Conservation (phyloP, 2,113 vertebrate species). For the Ictalurus punctatus region DNA sequence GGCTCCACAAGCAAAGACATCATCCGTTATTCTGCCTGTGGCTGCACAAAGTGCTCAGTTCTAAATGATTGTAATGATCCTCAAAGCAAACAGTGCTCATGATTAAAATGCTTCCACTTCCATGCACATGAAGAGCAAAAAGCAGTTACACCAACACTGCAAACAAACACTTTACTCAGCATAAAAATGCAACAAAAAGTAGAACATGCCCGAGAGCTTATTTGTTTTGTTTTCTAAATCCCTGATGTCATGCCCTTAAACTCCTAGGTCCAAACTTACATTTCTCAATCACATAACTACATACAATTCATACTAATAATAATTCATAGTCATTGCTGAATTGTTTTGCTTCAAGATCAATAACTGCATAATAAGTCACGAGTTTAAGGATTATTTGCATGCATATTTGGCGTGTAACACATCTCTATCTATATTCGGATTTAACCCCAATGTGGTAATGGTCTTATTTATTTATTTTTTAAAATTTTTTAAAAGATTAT, state of each 20-base stretch:
- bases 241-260: background rate
- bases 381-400: background rate
- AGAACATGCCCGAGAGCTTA: background rate
- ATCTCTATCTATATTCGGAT: background rate
- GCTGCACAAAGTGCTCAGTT: conserved; percentile 17
- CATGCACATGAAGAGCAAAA: background rate
- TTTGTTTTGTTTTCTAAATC: background rate
- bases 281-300: background rate
- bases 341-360: background rate
- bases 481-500: too few species aligned
- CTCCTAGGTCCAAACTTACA: background rate
- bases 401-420: background rate
- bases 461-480: too few species aligned
- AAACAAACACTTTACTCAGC: conserved; percentile 21
- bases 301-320: background rate
- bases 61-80: conserved; percentile 44
- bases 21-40: conserved; percentile 37
- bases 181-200: background rate
- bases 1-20: conserved; percentile 45
- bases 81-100: conserved; percentile 38
- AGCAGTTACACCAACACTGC: background rate
- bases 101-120: conserved; percentile 32
- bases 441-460: background rate
- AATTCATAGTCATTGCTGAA: background rate
- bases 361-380: background rate